A percentile compares a stretch with the other conserved stretches of the same genome.
Conservation (phyloP, 2,888 invertebrate species). For the Carpatolechia fugitivella region DNA sequence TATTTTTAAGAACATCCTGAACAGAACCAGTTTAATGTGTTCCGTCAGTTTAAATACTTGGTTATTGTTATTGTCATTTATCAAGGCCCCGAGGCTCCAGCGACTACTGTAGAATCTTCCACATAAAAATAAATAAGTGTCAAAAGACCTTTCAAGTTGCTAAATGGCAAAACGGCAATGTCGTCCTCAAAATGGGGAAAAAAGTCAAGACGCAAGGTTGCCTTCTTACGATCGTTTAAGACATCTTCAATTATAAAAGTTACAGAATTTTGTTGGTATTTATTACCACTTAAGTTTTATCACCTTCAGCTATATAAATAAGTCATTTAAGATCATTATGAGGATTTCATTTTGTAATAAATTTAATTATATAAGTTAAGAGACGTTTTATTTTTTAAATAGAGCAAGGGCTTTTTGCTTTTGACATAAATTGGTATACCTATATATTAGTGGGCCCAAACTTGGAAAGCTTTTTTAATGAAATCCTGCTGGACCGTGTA, state of each 20-base stretch:
- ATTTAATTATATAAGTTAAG: background rate
- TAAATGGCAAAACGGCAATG: slow-evolving; percentile 49
- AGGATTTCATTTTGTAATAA: background rate
- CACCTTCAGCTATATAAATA: background rate
- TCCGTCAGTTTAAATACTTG: slow-evolving; percentile 6
- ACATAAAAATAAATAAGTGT: slow-evolving; percentile 31
- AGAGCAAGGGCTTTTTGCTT: no score
- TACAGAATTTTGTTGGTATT: slow-evolving; percentile 18
- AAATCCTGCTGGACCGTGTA: no score
- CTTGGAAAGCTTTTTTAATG: no score
- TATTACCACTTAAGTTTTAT: slow-evolving; percentile 7
- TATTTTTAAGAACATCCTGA: slow-evolving; percentile 5
- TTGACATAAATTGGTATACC: no score
- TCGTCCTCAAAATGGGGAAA: slow-evolving; percentile 54
- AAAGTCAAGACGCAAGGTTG: slow-evolving; percentile 51
- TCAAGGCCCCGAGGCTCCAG: slow-evolving; percentile 6
- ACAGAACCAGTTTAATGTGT: slow-evolving; percentile 9
- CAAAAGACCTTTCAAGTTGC: slow-evolving; percentile 35
- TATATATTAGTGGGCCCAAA: no score
- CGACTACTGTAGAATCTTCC: slow-evolving; percentile 4
- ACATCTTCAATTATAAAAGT: slow-evolving; percentile 29
- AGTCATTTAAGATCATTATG: background rate
- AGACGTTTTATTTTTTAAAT: no score
- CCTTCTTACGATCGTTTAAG: slow-evolving; percentile 31
- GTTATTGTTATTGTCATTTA: slow-evolving; percentile 18